These are phyloP conservation scores for Osmerus mordax DNA, from an alignment of 2,113 vertebrate genomes.

Conservation along the genomic window DNA sequence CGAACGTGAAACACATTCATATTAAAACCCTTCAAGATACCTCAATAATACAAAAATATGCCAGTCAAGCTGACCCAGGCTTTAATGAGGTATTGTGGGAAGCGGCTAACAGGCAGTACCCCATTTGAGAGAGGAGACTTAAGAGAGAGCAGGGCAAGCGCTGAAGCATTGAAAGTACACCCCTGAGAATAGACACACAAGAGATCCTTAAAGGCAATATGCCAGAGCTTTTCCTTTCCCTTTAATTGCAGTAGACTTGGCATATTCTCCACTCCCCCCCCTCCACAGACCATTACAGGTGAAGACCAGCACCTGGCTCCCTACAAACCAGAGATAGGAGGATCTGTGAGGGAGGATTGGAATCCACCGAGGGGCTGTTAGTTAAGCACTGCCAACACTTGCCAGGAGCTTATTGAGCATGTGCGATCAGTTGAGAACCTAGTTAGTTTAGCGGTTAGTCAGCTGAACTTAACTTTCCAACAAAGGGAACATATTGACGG, in stretches of 20 bases:
- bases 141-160: conserved; percentile 50
- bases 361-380: conserved; percentile 63
- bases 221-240: conserved; percentile 50
- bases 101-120: conserved; percentile 61
- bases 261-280: conserved; percentile 54
- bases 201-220: conserved; percentile 64
- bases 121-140: conserved; percentile 60
- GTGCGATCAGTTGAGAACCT: conserved; percentile 34
- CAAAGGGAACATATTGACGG: neutral
- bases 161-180: conserved; percentile 55
- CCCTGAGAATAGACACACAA: conserved; percentile 62
- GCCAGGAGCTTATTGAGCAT: conserved; percentile 40
- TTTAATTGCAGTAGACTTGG: conserved; percentile 70
- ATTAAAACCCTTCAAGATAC: conserved; percentile 14
- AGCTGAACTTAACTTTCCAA: conserved; percentile 1
- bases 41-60: conserved; percentile 58
- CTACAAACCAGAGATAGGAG: conserved; percentile 31
- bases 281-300: conserved; percentile 65
- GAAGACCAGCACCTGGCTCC: conserved; percentile 62
- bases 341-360: conserved; percentile 35
- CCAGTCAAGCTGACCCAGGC: conserved; percentile 52
- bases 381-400: conserved; percentile 47
- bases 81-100: conserved; percentile 67
- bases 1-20: conserved; percentile 7
- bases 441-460: conserved; percentile 4